Evolutionary conservation across 2,797 vertebrate genomes (phyloP).

Genomic region (Phaenicophaeus curvirostris): DNA sequence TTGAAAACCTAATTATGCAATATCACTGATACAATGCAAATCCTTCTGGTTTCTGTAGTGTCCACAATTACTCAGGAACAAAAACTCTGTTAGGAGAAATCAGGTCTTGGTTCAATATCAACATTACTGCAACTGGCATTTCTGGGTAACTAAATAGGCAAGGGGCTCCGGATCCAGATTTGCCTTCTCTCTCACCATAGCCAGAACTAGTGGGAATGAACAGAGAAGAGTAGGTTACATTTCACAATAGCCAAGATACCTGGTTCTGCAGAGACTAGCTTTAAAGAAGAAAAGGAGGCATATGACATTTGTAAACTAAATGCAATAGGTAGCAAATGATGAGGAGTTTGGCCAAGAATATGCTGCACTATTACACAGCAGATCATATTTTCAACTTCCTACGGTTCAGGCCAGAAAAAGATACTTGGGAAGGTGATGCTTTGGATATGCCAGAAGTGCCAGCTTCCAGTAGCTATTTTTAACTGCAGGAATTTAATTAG

Average conservation of each 20-base stretch:
- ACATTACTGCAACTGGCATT: not conserved
- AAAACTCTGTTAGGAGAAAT: not conserved
- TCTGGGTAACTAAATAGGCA: not conserved
- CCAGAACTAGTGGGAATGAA: not conserved
- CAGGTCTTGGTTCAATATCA: not conserved
- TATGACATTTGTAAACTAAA: constrained; percentile 12
- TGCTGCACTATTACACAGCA: constrained; percentile 39
- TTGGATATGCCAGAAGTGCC: constrained; percentile 54
- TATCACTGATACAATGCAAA: not conserved
- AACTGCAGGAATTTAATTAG: constrained; percentile 48
- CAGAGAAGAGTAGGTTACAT: not conserved
- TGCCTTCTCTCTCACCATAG: not conserved
- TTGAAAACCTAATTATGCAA: constrained; percentile 62
- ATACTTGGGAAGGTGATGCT: constrained; percentile 60
- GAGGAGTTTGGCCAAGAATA: constrained; percentile 35
- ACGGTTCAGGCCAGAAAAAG: constrained; percentile 59
- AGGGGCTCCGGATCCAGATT: not conserved
- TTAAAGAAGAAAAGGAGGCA: not conserved
- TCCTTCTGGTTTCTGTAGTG: constrained; percentile 32
- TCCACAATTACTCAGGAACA: not conserved
- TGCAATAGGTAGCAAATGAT: not conserved
- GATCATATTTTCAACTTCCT: constrained; percentile 66
- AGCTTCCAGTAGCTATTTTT: constrained; percentile 59
- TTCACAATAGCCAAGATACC: not conserved
- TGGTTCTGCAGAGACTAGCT: not conserved